Evolutionary conservation across 2,797 vertebrate genomes (phyloP).

Genomic region (Alcedo atthis): DNA sequence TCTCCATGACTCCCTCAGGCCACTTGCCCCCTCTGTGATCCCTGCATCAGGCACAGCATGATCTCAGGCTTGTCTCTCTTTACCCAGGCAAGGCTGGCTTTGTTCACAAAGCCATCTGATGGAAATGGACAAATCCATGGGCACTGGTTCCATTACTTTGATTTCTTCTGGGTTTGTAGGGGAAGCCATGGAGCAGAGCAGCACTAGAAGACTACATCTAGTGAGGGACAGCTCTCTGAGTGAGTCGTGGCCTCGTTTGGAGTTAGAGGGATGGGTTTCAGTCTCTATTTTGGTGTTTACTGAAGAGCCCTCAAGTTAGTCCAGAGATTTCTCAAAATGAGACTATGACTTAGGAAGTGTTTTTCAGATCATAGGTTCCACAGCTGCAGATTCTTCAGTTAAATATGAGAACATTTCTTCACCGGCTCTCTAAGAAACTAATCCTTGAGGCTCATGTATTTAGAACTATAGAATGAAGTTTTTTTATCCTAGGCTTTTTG

Average conservation of each 20-base stretch:
- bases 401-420: neutral
- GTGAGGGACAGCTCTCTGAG: neutral
- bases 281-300: neutral
- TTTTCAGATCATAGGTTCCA: neutral
- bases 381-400: neutral
- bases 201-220: neutral
- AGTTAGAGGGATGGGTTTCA: neutral
- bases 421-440: neutral
- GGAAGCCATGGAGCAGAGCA: neutral
- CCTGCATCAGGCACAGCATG: accelerated
- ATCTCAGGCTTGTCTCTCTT: neutral
- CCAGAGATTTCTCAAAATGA: neutral
- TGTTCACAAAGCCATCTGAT: neutral
- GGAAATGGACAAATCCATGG: neutral
- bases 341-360: neutral
- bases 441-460: neutral
- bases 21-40: neutral
- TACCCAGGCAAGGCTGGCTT: neutral
- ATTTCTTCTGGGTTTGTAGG: neutral
- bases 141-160: neutral
- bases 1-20: neutral
- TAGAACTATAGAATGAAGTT: neutral
- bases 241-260: neutral
- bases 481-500: neutral
- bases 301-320: neutral